These are phyloP conservation scores for Oryzias curvinotus DNA, from an alignment of 2,113 vertebrate species.

Conservation along the genomic window DNA sequence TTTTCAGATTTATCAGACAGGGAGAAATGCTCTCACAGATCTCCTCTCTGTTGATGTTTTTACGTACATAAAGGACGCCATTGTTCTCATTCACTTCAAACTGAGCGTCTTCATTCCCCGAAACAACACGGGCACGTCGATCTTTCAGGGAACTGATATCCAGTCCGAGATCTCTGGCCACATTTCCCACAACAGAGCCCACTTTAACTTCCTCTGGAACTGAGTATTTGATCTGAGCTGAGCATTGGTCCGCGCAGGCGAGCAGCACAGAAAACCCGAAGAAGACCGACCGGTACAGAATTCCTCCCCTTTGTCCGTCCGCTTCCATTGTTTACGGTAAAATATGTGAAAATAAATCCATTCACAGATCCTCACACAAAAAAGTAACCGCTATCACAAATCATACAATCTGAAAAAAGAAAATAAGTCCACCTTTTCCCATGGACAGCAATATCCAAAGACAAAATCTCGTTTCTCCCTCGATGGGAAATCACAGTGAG, in stretches of 20 bases:
- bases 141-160: constrained; percentile 56
- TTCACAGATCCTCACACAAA: neutral
- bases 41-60: constrained; percentile 66
- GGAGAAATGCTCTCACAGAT: constrained; percentile 48
- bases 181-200: constrained; percentile 68
- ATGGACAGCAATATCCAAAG: neutral
- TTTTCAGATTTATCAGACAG: constrained; percentile 64
- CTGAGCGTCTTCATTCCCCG: constrained; percentile 46
- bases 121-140: constrained; percentile 67
- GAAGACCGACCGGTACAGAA: constrained; percentile 30
- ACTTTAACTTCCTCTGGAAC: constrained; percentile 65
- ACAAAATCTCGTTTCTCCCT: neutral
- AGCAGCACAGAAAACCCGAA: constrained; percentile 44
- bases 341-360: constrained; percentile 2
- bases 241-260: constrained; percentile 20
- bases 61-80: constrained; percentile 57
- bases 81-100: constrained; percentile 68
- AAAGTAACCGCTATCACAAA: neutral
- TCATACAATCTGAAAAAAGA: too few species aligned
- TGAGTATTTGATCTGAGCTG: constrained; percentile 72
- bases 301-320: constrained; percentile 56
- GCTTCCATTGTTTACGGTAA: constrained; percentile 32
- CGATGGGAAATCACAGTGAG: neutral
- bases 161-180: constrained; percentile 73
- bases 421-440: too few species aligned